Base-by-base conservation (phyloP, 2,797 vertebrate genomes). In the Cryptoprocta ferox region DNA sequence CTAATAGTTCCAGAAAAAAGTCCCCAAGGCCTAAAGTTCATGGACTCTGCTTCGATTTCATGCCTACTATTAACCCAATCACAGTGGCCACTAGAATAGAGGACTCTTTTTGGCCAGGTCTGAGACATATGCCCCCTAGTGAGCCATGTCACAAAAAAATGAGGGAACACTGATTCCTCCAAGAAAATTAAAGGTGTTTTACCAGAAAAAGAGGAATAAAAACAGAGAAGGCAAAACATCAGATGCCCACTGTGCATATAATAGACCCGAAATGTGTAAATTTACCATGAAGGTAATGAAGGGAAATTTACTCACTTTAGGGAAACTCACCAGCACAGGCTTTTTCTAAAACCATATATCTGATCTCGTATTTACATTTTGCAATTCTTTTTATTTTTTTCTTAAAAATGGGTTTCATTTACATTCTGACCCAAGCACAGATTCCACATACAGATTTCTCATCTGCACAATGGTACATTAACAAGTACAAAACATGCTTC, bases 341-440 rank as follows among this genome's bases (percentile, higher is more conserved):
- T 91, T 18, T 28, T 61, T 66, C 32, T 35, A 80, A 93, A 53
- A 66, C 30, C 15, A 48, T 18, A 6, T 48, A n/a, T 63, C 9
- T 81, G 53, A 56, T 42, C 75, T 90, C 87, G 0, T 37, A 73
- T 76, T 86, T 71, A 87, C 71, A 32, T 30, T 81, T 84, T 45
- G 66, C 14, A 30, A 45, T 73, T 71, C 28, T 30, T 75, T 45
- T 75, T 10, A 19, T 21, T 75, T 21, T 35, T 95, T 98, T 98
- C 97, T 98, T 98, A 99, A 95, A 98, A 99, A 99, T 93, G 97
- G 95, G 96, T 98, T 97, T 98, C 98, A 98, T 98, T 99, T 98
- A 98, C 98, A 97, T 98, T 98, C 98, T 98, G 97, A 98, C 97
- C 97, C 97, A 97, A 98, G 98, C 98, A 98, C 96, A 98, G 98